phyloP scores from a whole-genome alignment of 2,797 vertebrate genomes.

The Potorous gilbertii region DNA sequence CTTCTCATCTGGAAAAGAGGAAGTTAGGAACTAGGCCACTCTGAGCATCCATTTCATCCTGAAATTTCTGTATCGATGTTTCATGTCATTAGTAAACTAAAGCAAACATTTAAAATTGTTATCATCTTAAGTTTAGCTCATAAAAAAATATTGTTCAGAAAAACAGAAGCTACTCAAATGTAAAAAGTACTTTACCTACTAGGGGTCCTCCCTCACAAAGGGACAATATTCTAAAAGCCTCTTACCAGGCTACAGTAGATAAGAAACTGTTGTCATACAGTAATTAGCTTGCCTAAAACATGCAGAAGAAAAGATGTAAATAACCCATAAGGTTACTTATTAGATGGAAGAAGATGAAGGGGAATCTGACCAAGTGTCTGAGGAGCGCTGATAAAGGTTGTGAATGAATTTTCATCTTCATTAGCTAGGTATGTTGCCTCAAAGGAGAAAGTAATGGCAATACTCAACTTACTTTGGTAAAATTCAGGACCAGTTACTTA shows the following conservation, averaged over 20 bases:
- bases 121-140: not conserved
- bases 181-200: constrained; percentile 10
- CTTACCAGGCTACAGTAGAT: not conserved
- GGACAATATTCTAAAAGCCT: not conserved
- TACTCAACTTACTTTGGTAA: not conserved
- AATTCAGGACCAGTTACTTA: not conserved
- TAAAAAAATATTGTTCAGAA: constrained; percentile 16
- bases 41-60: not conserved
- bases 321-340: not conserved
- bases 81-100: not conserved
- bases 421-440: not conserved
- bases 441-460: not conserved
- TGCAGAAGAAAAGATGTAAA: constrained; percentile 35
- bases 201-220: constrained; percentile 8
- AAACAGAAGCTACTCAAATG: constrained; percentile 28
- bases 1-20: not conserved
- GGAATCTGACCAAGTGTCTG: not conserved
- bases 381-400: not conserved
- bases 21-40: not conserved
- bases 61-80: not conserved
- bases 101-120: constrained; percentile 11
- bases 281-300: constrained; percentile 1
- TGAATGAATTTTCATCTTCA: not conserved
- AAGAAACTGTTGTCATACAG: not conserved
- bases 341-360: not conserved